Conservation (phyloP, 2,888 invertebrate genomes). For the Leucania comma region DNA sequence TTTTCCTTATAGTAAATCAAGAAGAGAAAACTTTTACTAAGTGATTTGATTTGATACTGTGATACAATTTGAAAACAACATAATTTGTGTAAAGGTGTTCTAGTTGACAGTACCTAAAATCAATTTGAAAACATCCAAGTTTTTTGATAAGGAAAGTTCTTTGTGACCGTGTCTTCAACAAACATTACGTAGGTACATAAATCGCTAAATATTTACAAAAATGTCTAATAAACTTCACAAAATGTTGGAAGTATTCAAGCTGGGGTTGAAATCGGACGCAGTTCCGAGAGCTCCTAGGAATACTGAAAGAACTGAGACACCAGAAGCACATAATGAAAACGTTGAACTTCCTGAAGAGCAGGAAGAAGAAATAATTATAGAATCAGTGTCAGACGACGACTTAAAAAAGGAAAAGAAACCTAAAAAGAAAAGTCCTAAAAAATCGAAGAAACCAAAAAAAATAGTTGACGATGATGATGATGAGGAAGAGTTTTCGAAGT, state of each 20-base stretch:
- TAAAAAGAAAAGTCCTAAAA: constrained; percentile 69
- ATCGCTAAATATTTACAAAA: constrained; percentile 23
- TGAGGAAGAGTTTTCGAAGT: constrained; percentile 59
- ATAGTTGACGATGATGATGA: constrained; percentile 41
- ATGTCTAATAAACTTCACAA: constrained; percentile 72
- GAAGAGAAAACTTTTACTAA: background rate
- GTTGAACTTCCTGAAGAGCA: constrained; percentile 64
- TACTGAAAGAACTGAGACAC: constrained; percentile 53
- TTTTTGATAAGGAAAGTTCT: constrained; percentile 32
- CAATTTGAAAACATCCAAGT: background rate
- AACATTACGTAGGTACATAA: background rate
- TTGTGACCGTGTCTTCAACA: constrained; percentile 46
- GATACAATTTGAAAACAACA: background rate
- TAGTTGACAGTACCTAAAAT: background rate
- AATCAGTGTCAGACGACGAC: constrained; percentile 69
- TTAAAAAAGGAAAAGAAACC: constrained; percentile 73
- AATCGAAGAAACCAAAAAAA: constrained; percentile 61
- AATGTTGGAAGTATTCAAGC: constrained; percentile 81
- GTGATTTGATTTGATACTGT: constrained; percentile 1
- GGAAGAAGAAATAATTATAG: constrained; percentile 76
- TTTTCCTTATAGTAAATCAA: background rate
- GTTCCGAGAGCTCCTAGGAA: constrained; percentile 86
- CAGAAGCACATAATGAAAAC: constrained; percentile 68
- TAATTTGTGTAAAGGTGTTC: background rate
- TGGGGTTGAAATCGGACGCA: constrained; percentile 88